Base-by-base conservation (phyloP, 2,113 vertebrate species). In the Rhegmatorhina hoffmannsi region DNA sequence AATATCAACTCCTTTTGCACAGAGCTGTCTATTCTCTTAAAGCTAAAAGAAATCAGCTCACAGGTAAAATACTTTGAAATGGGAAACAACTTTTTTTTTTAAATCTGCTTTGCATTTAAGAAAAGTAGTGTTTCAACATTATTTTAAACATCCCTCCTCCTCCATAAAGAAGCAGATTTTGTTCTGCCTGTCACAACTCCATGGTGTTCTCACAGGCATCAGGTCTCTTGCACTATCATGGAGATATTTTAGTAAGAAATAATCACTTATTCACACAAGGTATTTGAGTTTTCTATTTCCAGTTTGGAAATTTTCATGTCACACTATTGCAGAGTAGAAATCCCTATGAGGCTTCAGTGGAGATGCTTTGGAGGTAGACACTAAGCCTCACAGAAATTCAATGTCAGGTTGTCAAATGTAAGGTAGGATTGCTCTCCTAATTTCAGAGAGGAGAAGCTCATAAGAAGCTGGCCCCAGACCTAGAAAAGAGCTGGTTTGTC, bases 61-160 rank as follows among this genome's bases (percentile, higher is more conserved):
- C 19, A 36, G 55, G 38, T 53, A 56, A 87, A 94, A 84, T 73
- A 33, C 16, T 95, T 85, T 38, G 40, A 84, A 84, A 78, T 24
- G 28, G 19, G 72, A 90, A 92, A 50, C 8, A 80, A 21, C 24
- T 7, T 73, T 47, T 46, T 38, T 72, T 29, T 66, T 79, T 19
- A 72, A 63, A 60, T 56, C 56, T 62, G 17, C 18, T 94, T 97
- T 95, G 52, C 53, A 38, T 79, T 93, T 80, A 64, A 89, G 60
- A 60, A 76, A 60, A 78, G 3, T 5, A 50, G 34, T 40, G 6
- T 76, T 94, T 73, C n/a, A 52, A 44, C 11, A 11, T 52, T 31
- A 55, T 87, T 80, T 80, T 40, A 49, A 87, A 56, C 5, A 20
- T 62, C 7, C 9, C 19, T 64, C 15, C 23, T 88, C 21, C 3